Evolutionary conservation across 2,797 vertebrate genomes (phyloP), one percentile per base, ranked within the genome.

Genomic region (Esox lucius): DNA sequence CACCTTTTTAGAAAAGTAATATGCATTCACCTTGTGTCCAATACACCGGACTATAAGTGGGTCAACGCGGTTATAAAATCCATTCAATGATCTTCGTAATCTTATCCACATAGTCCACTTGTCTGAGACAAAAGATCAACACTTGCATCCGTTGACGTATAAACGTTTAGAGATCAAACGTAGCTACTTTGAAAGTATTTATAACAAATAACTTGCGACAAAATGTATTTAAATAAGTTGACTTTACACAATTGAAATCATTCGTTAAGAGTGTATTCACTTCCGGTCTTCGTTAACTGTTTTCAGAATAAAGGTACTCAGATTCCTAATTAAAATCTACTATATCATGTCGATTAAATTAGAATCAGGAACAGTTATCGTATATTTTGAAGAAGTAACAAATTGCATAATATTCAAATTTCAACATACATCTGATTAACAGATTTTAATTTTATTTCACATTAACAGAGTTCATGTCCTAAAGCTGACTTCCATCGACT

Each of bases 101-200:
- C 88, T 90, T 90, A 92, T 91, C 80, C 80, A 35, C 33, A 35
- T 39, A 61, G 19, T n/a, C 31, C 16, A 42, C 51, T 68, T 62
- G 33, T 59, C 24, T 17, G 5, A 33, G 19, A 26, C 13, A 24
- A 9, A 19, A 26, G 8, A 19, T 12, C 35, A 33, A 66, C 31
- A 33, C 31, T 15, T 66, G 7, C 17, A 31, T 15, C 61, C 64
- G 26, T 26, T 26, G 61, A 28, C 26, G 13, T 64, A 31, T 6
- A 64, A 6, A 39, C 35, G 35, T 8, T 39, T 0, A 3, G 4
- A 39, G 35, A 2, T 39, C 39, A 13, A 64, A 64, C 13, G 61
- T n/a, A n/a, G 53, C 19, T 56, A 22, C 7, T 56, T 7, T 56
- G 51, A 56, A 56, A 56, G 24, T 3, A 12, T 24, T 24, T 61